Base-by-base conservation (phyloP, 2,888 invertebrate genomes). In the Lycophotia porphyrea region DNA sequence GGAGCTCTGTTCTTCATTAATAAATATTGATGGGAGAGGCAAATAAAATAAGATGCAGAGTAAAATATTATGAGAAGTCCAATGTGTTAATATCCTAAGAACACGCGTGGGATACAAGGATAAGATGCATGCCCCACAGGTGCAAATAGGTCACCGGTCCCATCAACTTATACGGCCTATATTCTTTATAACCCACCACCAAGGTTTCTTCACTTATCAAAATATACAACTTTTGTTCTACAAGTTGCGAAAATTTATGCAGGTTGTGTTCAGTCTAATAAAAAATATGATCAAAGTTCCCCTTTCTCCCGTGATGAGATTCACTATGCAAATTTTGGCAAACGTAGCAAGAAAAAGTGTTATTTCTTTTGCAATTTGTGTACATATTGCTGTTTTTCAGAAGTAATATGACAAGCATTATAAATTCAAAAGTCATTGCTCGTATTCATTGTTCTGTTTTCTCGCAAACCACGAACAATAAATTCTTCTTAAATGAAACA, bases 211-310 rank as follows among this genome's bases (percentile, higher is more conserved):
- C 76, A 74, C 84, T 84, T 81, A 78, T 81, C 82, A 84, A 84
- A 87, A 84, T 80, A 69, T 83, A 87, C 85, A 84, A 76, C 74
- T 84, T 84, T 84, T 87, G 87, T 87, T 79, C 68, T 70, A 76
- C 65, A 84, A 85, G 64, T 85, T 84, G 78, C 67, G 76, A 85
- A 84, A 81, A 82, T 80, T 71, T 84, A 84, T 80, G 71, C 69
- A 74, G 47, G 72, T 80, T 87, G 55, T 80, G 80, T 84, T 83
- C 74, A 81, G 27, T 74, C 55, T 68, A 75, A 81, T 83, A 80
- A 87, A 83, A 85, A 87, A 75, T 82, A 71, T 87, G 73, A 80
- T 67, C 42, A 61, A 81, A 76, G 61, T 76, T 85, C 70, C 78
- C 74, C 80, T 72, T 72, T 72, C 66, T 84, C 68, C 52, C n/a